These are phyloP conservation scores for Semicossyphus pulcher DNA, from an alignment of 2,113 vertebrate genomes.

Conservation along the genomic window DNA sequence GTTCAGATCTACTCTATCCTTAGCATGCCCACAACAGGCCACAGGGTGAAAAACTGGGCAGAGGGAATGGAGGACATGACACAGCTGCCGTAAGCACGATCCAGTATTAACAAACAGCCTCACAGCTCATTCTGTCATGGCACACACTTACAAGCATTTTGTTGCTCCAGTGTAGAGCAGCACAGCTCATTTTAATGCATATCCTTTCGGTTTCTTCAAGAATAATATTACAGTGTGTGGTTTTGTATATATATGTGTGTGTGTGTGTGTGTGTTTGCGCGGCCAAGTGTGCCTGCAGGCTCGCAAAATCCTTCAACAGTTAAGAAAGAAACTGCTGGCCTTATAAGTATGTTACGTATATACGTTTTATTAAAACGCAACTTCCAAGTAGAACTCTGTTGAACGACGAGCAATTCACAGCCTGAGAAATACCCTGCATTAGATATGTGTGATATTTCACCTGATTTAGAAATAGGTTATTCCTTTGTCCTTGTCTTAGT, in stretches of 20 bases:
- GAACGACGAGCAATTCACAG: too few relatives aligned
- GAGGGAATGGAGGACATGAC: conserved; percentile 96
- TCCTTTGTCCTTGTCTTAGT: too few relatives aligned
- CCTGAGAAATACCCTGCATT: too few relatives aligned
- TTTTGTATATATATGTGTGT: not conserved
- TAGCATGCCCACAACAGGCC: conserved; percentile 85
- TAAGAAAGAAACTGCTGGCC: too few relatives aligned
- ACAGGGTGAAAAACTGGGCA: conserved; percentile 83
- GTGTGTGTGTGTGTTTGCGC: not conserved
- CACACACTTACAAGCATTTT: conserved; percentile 21
- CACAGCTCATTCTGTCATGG: conserved; percentile 13
- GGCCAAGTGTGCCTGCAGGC: not conserved
- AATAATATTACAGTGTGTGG: conserved; percentile 2
- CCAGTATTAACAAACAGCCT: conserved; percentile 34
- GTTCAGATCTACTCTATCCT: conserved; percentile 91
- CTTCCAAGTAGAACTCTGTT: too few relatives aligned
- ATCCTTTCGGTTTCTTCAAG: conserved; percentile 13
- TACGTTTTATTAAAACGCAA: too few relatives aligned
- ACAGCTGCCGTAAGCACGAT: conserved; percentile 91
- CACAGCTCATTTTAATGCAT: conserved; percentile 18
- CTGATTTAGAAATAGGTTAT: too few relatives aligned
- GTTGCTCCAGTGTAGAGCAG: conserved; percentile 1
- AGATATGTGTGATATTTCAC: too few relatives aligned
- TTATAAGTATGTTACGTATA: too few relatives aligned
- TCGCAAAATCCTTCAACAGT: too few relatives aligned